Evolutionary conservation across 2,888 invertebrate genomes (phyloP).

Genomic region (Papilio protenor): DNA sequence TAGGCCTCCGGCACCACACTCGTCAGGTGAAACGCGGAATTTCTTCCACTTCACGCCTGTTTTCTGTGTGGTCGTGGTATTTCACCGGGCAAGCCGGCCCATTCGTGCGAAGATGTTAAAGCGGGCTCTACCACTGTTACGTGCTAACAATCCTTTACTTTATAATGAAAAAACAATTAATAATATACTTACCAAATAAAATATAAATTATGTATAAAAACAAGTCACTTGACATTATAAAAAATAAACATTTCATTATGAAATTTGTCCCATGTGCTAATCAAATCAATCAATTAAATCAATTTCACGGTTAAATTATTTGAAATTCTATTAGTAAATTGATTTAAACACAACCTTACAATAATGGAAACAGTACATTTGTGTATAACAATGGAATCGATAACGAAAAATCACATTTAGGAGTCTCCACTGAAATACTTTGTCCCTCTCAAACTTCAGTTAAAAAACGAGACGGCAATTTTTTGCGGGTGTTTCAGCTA

Average conservation of each 20-base stretch:
- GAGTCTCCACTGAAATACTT: neutral
- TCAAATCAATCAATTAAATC: conserved; percentile 1
- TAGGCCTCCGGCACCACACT: too few relatives aligned
- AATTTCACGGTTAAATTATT: conserved; percentile 24
- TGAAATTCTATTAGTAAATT: neutral
- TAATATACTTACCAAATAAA: conserved; percentile 27
- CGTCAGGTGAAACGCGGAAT: too few relatives aligned
- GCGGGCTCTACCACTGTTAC: too few relatives aligned
- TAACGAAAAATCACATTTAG: neutral
- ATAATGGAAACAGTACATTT: neutral
- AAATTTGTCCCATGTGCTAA: conserved; percentile 1
- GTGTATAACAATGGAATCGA: neutral
- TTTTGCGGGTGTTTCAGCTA: neutral
- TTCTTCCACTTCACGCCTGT: too few relatives aligned
- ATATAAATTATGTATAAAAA: conserved; percentile 11
- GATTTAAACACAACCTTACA: neutral
- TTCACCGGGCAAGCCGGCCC: too few relatives aligned
- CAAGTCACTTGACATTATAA: conserved; percentile 19
- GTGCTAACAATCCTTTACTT: neutral
- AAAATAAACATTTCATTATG: conserved; percentile 18
- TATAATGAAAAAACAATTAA: neutral
- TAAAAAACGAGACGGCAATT: neutral
- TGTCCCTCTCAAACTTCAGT: neutral
- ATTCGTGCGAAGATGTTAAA: too few relatives aligned
- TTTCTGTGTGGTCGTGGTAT: too few relatives aligned